Evolutionary conservation across 2,113 vertebrate genomes (phyloP), one percentile per base, ranked within the genome.

Genomic region (Strix aluco): DNA sequence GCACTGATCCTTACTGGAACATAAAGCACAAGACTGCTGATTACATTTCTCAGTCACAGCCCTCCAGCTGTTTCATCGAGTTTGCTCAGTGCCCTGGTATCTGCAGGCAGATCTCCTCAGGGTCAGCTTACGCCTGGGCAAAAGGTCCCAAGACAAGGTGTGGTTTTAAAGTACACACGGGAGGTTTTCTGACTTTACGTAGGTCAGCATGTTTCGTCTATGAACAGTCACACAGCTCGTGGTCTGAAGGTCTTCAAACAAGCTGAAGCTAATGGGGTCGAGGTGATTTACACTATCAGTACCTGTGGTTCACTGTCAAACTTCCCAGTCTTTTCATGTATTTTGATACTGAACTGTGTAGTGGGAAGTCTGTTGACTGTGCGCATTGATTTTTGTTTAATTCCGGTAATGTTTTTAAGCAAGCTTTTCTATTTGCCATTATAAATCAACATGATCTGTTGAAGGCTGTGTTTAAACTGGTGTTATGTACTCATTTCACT

Each of bases 81-180:
- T 44, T 44, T 44, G 36, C 40, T 57, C 61, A 32, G 44, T 51
- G 77, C 58, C 81, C 84, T 51, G 32, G 20, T 57, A 15, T 94
- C 91, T 91, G 89, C 95, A 73, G 95, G 92, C 88, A 96, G 81
- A 92, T 88, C 55, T 92, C n/a, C 80, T 72, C 42, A 44, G 47
- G 86, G 77, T 58, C 47, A 54, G 14, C 52, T 70, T 38, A 63
- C 1, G 4, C 30, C 65, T 78, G 72, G 46, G 57, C 25, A 85
- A 49, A 62, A 88, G 4, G 32, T 46, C 54, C 46, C 59, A 66
- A 62, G 85, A 26, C 2, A 4, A 75, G 13, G 30, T 23, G 40
- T 63, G 57, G 57, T 77, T 77, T 85, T 65, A 44, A 55, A 57
- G 70, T 20, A 23, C 18, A 12, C 4, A 1, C 12, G 22, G 52